Percentiles rank a stretch among this genome's conserved stretches.
Conservation (phyloP, 2,888 invertebrate species). For the Drosophila emarginata region DNA sequence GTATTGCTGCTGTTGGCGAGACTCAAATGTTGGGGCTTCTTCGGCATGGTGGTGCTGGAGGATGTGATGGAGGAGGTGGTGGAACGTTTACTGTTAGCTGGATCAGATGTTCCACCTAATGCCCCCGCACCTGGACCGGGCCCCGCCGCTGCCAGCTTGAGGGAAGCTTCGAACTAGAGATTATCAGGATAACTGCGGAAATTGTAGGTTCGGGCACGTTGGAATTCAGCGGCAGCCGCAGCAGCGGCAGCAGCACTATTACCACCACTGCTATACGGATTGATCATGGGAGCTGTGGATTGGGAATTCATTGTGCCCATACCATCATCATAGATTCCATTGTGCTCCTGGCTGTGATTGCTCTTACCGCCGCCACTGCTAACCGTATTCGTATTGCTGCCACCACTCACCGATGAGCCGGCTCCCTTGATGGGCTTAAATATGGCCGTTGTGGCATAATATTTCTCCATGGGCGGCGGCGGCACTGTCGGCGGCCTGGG, state of each 20-base stretch:
- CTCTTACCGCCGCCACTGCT: conserved; percentile 61
- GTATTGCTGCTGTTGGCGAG: conserved; percentile 36
- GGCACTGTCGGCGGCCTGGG: conserved; percentile 87
- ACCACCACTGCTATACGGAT: conserved; percentile 68
- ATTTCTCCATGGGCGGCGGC: conserved; percentile 88
- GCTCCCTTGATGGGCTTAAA: conserved; percentile 83
- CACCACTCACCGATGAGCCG: conserved; percentile 48
- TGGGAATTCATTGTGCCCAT: conserved; percentile 82
- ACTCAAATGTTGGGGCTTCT: conserved; percentile 71
- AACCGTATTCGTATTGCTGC: conserved; percentile 63
- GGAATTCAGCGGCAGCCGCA: conserved; percentile 77
- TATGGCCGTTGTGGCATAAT: conserved; percentile 89
- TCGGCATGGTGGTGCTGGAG: conserved; percentile 70
- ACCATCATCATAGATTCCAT: conserved; percentile 76
- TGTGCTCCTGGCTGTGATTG: conserved; percentile 70
- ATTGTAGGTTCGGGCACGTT: conserved; percentile 81
- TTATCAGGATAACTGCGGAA: conserved; percentile 82
- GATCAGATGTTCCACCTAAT: conserved; percentile 5
- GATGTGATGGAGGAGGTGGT: conserved; percentile 3
- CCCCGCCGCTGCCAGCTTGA: conserved; percentile 64
- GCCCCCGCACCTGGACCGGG: conserved; percentile 25
- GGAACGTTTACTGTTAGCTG: conserved; percentile 8
- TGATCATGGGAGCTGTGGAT: conserved; percentile 82
- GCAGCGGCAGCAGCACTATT: conserved; percentile 58
- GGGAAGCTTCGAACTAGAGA: conserved; percentile 81